Evolutionary conservation across 2,888 invertebrate genomes (phyloP).

Genomic region (Zonitis immaculata): DNA sequence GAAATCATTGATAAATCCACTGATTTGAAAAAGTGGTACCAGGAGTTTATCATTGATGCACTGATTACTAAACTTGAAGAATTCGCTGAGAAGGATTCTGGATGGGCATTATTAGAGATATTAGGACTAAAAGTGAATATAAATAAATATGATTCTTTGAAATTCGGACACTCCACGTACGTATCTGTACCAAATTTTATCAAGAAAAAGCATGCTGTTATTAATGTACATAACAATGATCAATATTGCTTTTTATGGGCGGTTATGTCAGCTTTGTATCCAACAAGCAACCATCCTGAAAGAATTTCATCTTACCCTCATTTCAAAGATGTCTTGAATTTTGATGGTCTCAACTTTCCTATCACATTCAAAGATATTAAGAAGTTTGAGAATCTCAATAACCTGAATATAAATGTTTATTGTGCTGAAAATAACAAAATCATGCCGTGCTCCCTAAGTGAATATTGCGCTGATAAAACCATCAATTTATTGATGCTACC

Average conservation of each 20-base stretch:
- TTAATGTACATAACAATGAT: slow-evolving; percentile 32
- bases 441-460: slow-evolving; percentile 7
- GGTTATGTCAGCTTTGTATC: slow-evolving; percentile 25
- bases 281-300: slow-evolving; percentile 12
- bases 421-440: neutral
- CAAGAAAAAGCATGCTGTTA: slow-evolving; percentile 21
- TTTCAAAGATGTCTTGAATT: slow-evolving; percentile 24
- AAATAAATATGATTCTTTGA: slow-evolving; percentile 24
- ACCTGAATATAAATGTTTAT: slow-evolving; percentile 28
- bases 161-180: slow-evolving; percentile 24
- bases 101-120: too few species aligned
- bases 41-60: too few species aligned
- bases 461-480: slow-evolving; percentile 7
- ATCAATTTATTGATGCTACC: slow-evolving; percentile 22
- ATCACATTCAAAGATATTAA: slow-evolving; percentile 8
- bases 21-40: slow-evolving; percentile 9
- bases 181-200: slow-evolving; percentile 26
- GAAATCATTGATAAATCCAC: neutral
- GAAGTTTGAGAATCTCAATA: slow-evolving; percentile 30
- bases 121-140: slow-evolving; percentile 18
- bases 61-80: slow-evolving; percentile 25
- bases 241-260: slow-evolving; percentile 30
- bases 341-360: slow-evolving; percentile 27
- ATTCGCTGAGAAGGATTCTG: slow-evolving; percentile 8
- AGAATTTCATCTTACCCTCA: slow-evolving; percentile 25